Base-by-base conservation (phyloP, 2,797 vertebrate species). In the Pelobates cultripes region DNA sequence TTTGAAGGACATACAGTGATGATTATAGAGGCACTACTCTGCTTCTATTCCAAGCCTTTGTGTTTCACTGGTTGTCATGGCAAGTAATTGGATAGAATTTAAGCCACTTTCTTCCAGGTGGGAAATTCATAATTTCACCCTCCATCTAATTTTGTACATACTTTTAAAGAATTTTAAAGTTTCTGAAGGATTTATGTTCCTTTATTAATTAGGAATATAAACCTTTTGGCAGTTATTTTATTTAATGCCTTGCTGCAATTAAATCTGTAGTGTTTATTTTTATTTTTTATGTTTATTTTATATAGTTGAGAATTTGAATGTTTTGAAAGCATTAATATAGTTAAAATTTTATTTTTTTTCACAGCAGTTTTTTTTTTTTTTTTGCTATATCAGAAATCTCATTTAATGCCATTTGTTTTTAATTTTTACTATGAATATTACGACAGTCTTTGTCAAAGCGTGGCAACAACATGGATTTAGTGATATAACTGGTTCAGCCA, bases 1-100 rank as follows among this genome's bases (percentile, higher is more conserved):
- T 95, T 93, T 93, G 91, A 92, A 94, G 94, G 93, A 94, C 93
- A 93, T 88, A 93, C 90, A 90, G 93, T 89, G 92, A 94, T 94
- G 92, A 94, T 94, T 94, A 94, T 91, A 94, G 94, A 94, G 94
- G 93, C 89, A 89, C 90, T 92, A 90, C 93, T 93, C 93, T 90
- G 89, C 92, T 93, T 94, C 94, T 91, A 93, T 95, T 91, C 93
- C 86, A 90, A 87, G 89, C 93, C 94, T 93, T 95, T 96, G 95
- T 96, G 95, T 95, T 95, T 94, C 93, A 92, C 90, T 93, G 88
- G 95, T 97, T 96, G 94, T 95, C 95, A 97, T 96, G 95, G 94
- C 89, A 96, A 96, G 95, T 96, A 96, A 97, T 96, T 96, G 95
- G 96, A 95, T 95, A 95, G 94, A 95, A 96, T 96, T 96, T 95